Percentiles rank a stretch among this genome's conserved stretches.
Evolutionary conservation across 2,888 invertebrate species (phyloP).

Genomic region (Acrobasis consociella): DNA sequence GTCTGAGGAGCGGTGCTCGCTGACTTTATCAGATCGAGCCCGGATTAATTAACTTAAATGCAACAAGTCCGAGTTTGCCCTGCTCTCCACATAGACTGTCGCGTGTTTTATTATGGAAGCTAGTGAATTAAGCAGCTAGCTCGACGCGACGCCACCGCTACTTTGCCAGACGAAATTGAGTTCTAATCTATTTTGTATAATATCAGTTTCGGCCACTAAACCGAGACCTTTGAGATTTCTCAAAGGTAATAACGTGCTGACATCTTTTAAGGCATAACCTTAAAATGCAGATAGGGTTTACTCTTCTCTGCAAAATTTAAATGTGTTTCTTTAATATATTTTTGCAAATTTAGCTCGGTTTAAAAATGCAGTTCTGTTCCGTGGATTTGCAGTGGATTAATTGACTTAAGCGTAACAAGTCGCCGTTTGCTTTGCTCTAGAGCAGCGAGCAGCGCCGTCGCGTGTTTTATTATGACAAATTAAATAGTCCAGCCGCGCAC

Average conservation of each 20-base stretch:
- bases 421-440: conserved; percentile 58
- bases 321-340: conserved; percentile 22
- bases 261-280: conserved; percentile 16
- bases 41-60: conserved; percentile 81
- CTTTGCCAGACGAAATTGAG: conserved; percentile 36
- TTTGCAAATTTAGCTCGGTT: conserved; percentile 25
- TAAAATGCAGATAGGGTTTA: conserved; percentile 25
- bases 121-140: conserved; percentile 65
- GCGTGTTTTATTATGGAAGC: conserved; percentile 74
- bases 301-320: conserved; percentile 23
- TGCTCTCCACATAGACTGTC: conserved; percentile 72
- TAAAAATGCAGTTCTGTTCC: conserved; percentile 33
- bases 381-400: conserved; percentile 44
- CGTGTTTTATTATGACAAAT: conserved; percentile 50
- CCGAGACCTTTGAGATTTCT: conserved; percentile 17
- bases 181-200: conserved; percentile 34
- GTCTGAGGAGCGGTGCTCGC: conserved; percentile 50
- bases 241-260: conserved; percentile 24
- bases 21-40: conserved; percentile 72
- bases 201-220: conserved; percentile 23
- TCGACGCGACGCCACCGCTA: conserved; percentile 33
- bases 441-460: conserved; percentile 44
- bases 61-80: conserved; percentile 79
- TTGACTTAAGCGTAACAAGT: conserved; percentile 61
- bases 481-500: conserved; percentile 38